Conservation (phyloP, 2,888 invertebrate species). For the Poecilus cupreus region DNA sequence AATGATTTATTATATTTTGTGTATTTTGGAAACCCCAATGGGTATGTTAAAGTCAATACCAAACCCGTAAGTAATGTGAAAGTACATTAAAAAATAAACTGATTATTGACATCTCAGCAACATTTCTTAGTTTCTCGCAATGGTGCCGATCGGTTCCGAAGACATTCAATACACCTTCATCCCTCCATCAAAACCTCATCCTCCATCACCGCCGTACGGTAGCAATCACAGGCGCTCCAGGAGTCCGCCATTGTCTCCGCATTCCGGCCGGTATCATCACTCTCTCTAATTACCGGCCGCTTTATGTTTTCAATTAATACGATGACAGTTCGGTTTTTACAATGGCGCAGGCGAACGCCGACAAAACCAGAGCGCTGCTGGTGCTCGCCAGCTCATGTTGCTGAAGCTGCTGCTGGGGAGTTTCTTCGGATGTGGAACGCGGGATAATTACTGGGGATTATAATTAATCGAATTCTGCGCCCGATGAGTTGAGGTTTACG, state of each 20-base stretch:
- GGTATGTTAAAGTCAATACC: no score
- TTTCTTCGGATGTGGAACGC: conserved; percentile 47
- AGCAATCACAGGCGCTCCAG: conserved; percentile 70
- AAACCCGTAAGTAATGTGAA: no score
- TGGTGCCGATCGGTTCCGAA: no score
- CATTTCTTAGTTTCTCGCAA: no score
- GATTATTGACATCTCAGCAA: no score
- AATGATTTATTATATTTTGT: no score
- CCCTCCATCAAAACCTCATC: not conserved
- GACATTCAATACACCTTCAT: not conserved
- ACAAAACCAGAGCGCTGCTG: conserved; percentile 30
- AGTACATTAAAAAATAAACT: no score
- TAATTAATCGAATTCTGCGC: conserved; percentile 40
- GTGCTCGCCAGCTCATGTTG: not conserved
- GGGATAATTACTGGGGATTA: conserved; percentile 41
- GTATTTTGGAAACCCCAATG: no score
- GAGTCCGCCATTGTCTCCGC: conserved; percentile 68
- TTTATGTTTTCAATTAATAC: conserved; percentile 81
- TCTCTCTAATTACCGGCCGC: conserved; percentile 76
- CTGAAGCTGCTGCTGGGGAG: not conserved
- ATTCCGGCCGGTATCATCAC: conserved; percentile 68
- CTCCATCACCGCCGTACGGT: conserved; percentile 64
- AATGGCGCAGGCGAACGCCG: conserved; percentile 38
- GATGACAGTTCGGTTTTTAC: conserved; percentile 78
- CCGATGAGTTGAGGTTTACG: conserved; percentile 1